A percentile compares a stretch with the other conserved stretches of the same genome.
Conservation (phyloP, 2,797 vertebrate genomes). For the Sebastiscus albofasciatus region DNA sequence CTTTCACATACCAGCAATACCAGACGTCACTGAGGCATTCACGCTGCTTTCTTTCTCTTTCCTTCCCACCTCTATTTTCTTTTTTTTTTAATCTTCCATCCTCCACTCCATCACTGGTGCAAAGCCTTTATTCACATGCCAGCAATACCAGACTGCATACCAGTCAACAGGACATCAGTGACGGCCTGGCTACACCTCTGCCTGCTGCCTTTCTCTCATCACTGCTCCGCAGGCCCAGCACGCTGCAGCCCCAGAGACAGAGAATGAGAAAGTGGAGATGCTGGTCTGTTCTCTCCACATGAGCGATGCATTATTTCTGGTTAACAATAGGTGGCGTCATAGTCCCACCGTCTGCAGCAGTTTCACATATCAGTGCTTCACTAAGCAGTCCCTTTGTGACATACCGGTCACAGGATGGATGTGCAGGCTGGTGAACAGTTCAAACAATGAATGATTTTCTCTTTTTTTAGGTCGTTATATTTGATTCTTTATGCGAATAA, state of each 20-base stretch:
- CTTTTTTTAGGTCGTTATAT: neutral
- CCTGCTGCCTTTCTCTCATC: constrained; percentile 41
- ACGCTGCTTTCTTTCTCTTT: neutral
- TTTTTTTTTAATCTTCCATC: constrained; percentile 20
- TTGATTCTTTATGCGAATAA: neutral
- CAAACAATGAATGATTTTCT: neutral
- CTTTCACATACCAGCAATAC: constrained; percentile 48
- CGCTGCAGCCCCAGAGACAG: neutral
- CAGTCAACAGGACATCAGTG: constrained; percentile 25
- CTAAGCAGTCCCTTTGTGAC: neutral
- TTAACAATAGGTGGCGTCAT: constrained; percentile 62
- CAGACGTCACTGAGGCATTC: constrained; percentile 18
- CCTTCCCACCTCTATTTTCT: constrained; percentile 13
- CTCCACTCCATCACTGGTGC: neutral
- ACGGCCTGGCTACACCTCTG: neutral
- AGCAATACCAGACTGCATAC: constrained; percentile 32
- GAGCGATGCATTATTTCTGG: neutral
- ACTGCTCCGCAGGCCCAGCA: neutral
- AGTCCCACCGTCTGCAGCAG: neutral
- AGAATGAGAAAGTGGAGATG: neutral
- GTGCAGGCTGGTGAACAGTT: neutral
- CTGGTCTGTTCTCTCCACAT: neutral
- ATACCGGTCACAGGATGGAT: neutral
- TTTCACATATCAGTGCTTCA: neutral
- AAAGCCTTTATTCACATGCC: constrained; percentile 43